A percentile compares a stretch with the other conserved stretches of the same genome.
phyloP scores from a whole-genome alignment of 2,888 invertebrate species.

The Dasypogon diadema region DNA sequence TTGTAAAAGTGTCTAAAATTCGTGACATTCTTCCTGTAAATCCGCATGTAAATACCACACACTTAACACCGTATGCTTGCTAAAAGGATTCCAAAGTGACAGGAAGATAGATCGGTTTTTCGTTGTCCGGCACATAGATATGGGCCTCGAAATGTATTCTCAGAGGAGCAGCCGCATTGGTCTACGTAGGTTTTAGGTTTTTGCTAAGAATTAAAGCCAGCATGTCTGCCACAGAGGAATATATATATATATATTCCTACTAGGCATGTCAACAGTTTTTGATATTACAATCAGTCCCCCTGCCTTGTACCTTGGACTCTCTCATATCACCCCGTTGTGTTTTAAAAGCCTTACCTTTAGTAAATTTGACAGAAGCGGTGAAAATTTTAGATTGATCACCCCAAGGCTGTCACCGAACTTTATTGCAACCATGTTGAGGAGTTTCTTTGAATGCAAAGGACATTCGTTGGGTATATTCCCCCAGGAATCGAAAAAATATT shows the following conservation, averaged over 20 bases:
- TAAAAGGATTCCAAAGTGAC: constrained; percentile 45
- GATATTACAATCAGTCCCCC: constrained; percentile 28
- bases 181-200: background rate
- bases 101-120: constrained; percentile 45
- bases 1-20: constrained; percentile 2
- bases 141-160: constrained; percentile 38
- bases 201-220: constrained; percentile 28
- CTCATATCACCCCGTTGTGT: background rate
- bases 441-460: constrained; percentile 30
- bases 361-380: constrained; percentile 67
- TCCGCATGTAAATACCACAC: constrained; percentile 45
- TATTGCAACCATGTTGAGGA: constrained; percentile 51
- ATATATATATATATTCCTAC: constrained; percentile 2
- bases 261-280: constrained; percentile 36
- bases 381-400: constrained; percentile 70
- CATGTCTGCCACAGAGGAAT: constrained; percentile 23
- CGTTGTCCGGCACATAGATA: constrained; percentile 31
- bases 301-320: background rate
- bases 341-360: constrained; percentile 56
- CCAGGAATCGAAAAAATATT: background rate
- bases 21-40: constrained; percentile 44
- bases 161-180: constrained; percentile 12
- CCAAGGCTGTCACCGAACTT: constrained; percentile 58
- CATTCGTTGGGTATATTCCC: constrained; percentile 7
- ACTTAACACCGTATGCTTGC: constrained; percentile 28